Conservation (phyloP, 2,113 vertebrate genomes). For the Cyanistes caeruleus region DNA sequence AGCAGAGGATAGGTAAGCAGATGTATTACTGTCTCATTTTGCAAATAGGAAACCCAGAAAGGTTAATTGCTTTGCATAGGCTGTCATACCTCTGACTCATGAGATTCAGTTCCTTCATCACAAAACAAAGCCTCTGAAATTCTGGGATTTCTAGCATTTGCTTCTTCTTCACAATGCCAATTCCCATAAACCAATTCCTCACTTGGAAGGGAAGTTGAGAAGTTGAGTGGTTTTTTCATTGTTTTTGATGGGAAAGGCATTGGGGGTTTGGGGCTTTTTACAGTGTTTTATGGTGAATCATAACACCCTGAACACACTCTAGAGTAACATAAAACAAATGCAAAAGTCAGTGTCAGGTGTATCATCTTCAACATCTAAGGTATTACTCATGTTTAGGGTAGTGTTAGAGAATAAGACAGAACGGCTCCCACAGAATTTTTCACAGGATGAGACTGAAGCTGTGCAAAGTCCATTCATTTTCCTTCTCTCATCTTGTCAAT, state of each 20-base stretch:
- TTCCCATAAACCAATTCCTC: neutral
- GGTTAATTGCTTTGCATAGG: neutral
- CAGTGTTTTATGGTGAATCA: neutral
- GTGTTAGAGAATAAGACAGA: neutral
- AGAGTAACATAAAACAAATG: neutral
- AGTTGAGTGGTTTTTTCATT: neutral
- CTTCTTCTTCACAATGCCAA: neutral
- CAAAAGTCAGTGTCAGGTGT: neutral
- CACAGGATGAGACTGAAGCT: neutral
- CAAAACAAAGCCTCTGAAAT: neutral
- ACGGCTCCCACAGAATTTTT: neutral
- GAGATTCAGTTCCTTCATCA: neutral
- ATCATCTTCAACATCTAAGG: neutral
- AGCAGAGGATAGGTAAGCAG: neutral
- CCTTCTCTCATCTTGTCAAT: conserved; percentile 23
- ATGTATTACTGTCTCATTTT: neutral
- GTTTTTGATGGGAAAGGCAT: neutral
- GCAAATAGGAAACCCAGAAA: neutral
- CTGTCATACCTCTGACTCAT: neutral
- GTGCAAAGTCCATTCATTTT: conserved; percentile 29
- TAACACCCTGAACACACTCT: neutral
- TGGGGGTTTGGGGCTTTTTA: neutral
- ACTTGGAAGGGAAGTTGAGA: neutral
- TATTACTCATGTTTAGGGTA: neutral
- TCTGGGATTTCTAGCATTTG: neutral